Percentiles rank a stretch among this genome's conserved stretches.
Conservation (phyloP, 2,888 invertebrate species). For the Trachelus stipa region DNA sequence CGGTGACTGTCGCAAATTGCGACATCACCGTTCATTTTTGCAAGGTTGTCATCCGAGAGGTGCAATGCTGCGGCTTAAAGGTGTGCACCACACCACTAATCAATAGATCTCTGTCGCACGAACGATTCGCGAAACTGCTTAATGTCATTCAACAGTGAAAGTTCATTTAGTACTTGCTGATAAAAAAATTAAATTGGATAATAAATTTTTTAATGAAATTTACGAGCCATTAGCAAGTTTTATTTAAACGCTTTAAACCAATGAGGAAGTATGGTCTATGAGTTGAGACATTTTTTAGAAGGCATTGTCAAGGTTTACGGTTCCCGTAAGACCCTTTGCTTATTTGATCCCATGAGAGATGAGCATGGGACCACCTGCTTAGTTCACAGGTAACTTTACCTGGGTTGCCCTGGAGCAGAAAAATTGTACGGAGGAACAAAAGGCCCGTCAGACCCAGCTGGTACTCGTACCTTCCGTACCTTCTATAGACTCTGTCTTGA, state of each 20-base stretch:
- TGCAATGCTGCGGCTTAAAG: neutral
- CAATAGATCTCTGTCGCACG: neutral
- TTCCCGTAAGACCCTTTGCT: neutral
- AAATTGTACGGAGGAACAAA: slow-evolving; percentile 19
- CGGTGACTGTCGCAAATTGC: neutral
- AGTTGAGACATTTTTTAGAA: neutral
- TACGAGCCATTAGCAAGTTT: neutral
- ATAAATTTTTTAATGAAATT: neutral
- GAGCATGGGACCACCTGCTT: slow-evolving; percentile 22
- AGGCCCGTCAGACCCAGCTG: slow-evolving; percentile 21
- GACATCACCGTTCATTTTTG: neutral
- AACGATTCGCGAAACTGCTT: neutral
- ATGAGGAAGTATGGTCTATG: neutral
- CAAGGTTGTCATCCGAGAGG: neutral
- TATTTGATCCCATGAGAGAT: neutral
- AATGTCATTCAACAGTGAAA: neutral
- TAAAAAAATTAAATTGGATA: neutral
- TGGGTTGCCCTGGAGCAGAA: slow-evolving; percentile 13
- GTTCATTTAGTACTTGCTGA: neutral
- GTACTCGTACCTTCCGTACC: slow-evolving; percentile 9
- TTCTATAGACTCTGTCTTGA: neutral
- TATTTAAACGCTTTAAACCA: neutral
- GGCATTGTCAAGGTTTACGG: neutral
- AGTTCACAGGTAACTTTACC: slow-evolving; percentile 27
- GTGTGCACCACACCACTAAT: neutral